phyloP scores from a whole-genome alignment of 2,797 vertebrate species.

The Dryobates pubescens region DNA sequence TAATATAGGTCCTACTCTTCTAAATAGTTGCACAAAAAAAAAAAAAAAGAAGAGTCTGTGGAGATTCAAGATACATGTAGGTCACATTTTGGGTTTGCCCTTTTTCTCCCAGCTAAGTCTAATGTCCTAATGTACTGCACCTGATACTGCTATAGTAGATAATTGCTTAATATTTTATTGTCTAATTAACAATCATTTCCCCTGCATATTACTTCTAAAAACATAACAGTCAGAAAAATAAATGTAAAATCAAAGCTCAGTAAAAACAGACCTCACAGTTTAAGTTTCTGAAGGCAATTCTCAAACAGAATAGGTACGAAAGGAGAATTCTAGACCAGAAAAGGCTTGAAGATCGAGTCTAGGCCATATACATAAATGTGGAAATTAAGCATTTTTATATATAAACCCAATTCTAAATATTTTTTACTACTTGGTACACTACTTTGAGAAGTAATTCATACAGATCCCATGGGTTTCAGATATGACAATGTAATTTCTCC shows the following conservation, averaged over 20 bases:
- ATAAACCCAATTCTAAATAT: neutral
- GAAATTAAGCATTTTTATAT: neutral
- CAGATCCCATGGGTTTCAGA: neutral
- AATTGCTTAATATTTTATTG: constrained; percentile 12
- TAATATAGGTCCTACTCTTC: constrained; percentile 12
- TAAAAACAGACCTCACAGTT: neutral
- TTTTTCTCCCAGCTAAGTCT: neutral
- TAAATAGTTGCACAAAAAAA: constrained; percentile 15
- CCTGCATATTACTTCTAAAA: neutral
- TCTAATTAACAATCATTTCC: neutral
- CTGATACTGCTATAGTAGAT: neutral
- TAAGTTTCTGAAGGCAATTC: neutral
- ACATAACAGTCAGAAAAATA: neutral
- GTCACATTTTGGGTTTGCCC: neutral
- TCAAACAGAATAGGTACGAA: neutral
- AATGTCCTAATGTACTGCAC: constrained; percentile 16
- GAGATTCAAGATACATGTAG: constrained; percentile 8
- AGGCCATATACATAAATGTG: neutral
- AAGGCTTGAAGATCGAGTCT: neutral
- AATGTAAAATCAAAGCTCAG: neutral
- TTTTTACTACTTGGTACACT: neutral
- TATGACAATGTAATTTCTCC: neutral
- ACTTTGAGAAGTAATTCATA: neutral
- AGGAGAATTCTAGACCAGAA: neutral
- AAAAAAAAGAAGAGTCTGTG: neutral